These are phyloP conservation scores for Entomobrya multifasciata DNA, from an alignment of 2,888 invertebrate species.

Conservation along the genomic window DNA sequence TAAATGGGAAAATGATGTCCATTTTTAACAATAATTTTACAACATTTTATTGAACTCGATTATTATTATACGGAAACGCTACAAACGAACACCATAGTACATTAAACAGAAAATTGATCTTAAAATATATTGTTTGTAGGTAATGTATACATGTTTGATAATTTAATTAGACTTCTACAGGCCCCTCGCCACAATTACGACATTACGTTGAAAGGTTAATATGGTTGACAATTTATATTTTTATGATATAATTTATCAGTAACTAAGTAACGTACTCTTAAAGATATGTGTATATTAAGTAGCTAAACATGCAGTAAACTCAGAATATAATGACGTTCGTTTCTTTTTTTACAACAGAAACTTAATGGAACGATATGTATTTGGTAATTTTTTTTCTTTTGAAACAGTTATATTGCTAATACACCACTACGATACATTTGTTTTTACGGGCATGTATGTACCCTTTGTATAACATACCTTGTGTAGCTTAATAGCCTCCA, in stretches of 20 bases:
- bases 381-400: conserved; percentile 14
- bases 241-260: too few relatives aligned
- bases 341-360: conserved; percentile 8
- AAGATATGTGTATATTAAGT: background rate
- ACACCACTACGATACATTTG: conserved; percentile 71
- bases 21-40: conserved; percentile 11
- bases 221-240: too few relatives aligned
- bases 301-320: too few relatives aligned
- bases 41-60: conserved; percentile 64
- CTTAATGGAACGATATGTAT: background rate
- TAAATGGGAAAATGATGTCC: too few relatives aligned
- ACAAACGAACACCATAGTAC: conserved; percentile 51
- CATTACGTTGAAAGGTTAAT: conserved; percentile 30
- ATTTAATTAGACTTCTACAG: background rate
- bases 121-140: conserved; percentile 44
- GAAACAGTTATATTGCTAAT: conserved; percentile 72
- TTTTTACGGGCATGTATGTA: conserved; percentile 54
- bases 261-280: too few relatives aligned
- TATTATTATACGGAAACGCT: conserved; percentile 55
- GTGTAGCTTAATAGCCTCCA: conserved; percentile 38
- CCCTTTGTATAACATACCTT: conserved; percentile 27
- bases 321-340: conserved; percentile 35
- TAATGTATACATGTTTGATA: background rate
- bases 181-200: too few relatives aligned
- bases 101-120: conserved; percentile 40